Conservation (phyloP, 2,888 invertebrate genomes). For the Platycheirus albimanus region DNA sequence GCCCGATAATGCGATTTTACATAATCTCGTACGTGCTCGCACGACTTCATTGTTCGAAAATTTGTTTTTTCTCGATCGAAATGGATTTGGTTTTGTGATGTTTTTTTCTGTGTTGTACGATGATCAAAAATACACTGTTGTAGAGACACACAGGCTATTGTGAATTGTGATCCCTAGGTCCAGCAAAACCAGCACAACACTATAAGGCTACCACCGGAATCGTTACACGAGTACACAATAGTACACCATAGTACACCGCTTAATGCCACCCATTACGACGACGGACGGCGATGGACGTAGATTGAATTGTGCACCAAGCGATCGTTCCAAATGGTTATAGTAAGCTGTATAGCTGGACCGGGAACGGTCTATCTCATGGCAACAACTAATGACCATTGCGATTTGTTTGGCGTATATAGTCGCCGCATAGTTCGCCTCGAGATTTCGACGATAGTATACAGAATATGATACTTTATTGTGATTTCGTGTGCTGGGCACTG, state of each 20-base stretch:
- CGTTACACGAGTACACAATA: conserved; percentile 74
- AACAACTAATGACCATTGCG: conserved; percentile 72
- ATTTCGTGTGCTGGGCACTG: conserved; percentile 67
- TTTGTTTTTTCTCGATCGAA: conserved; percentile 70
- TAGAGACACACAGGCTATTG: conserved; percentile 67
- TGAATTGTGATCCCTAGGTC: conserved; percentile 50
- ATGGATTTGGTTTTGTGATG: conserved; percentile 64
- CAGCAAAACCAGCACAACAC: conserved; percentile 19
- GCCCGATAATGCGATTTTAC: conserved; percentile 70
- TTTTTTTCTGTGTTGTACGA: conserved; percentile 65
- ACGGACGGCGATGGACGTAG: conserved; percentile 65
- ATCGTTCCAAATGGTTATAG: conserved; percentile 35
- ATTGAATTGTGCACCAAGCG: conserved; percentile 72
- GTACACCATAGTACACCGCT: conserved; percentile 72
- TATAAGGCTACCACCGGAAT: conserved; percentile 67
- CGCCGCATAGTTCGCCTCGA: conserved; percentile 55
- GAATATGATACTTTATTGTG: conserved; percentile 75
- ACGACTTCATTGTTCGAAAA: conserved; percentile 73
- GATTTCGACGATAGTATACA: conserved; percentile 64
- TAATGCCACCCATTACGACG: conserved; percentile 74
- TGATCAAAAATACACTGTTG: conserved; percentile 63
- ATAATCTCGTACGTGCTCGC: conserved; percentile 74
- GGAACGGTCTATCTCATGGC: too few species aligned
- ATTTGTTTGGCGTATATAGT: conserved; percentile 69
- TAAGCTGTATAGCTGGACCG: too few species aligned